phyloP scores from a whole-genome alignment of 2,113 vertebrate genomes.

The Saccopteryx bilineata region DNA sequence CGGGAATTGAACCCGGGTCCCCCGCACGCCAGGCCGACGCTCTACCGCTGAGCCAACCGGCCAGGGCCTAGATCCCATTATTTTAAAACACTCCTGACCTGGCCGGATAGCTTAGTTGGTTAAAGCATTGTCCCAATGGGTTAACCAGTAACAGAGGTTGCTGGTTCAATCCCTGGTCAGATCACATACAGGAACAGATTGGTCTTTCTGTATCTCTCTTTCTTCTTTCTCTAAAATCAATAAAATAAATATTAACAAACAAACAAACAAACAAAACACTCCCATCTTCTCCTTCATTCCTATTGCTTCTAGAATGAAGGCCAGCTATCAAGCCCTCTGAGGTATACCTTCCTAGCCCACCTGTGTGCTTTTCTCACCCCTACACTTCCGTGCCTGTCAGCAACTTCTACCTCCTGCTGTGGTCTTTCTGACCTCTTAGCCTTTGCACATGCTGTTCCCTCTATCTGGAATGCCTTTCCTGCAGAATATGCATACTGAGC shows the following conservation, averaged over 20 bases:
- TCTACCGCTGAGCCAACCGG: too few relatives aligned
- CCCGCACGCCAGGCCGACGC: too few relatives aligned
- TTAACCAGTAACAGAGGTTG: too few relatives aligned
- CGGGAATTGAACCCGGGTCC: too few relatives aligned
- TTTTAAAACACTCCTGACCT: too few relatives aligned
- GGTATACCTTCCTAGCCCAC: background rate
- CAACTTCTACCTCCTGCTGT: background rate
- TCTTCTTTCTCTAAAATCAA: too few relatives aligned
- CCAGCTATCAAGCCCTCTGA: background rate
- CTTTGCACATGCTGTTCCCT: background rate
- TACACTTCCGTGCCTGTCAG: background rate
- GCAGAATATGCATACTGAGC: background rate
- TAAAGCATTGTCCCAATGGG: too few relatives aligned
- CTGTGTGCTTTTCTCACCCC: background rate
- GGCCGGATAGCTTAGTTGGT: too few relatives aligned
- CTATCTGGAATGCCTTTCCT: background rate
- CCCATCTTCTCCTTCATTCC: background rate
- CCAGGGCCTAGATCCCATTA: background rate
- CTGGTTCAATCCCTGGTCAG: too few relatives aligned
- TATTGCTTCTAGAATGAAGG: constrained; percentile 21
- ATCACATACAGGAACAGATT: too few relatives aligned
- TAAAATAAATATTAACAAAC: too few relatives aligned
- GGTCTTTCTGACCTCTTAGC: background rate
- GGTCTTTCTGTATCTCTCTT: too few relatives aligned
- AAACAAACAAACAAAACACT: background rate